phyloP scores from a whole-genome alignment of 2,888 invertebrate species.

The Subacronicta megacephala region DNA sequence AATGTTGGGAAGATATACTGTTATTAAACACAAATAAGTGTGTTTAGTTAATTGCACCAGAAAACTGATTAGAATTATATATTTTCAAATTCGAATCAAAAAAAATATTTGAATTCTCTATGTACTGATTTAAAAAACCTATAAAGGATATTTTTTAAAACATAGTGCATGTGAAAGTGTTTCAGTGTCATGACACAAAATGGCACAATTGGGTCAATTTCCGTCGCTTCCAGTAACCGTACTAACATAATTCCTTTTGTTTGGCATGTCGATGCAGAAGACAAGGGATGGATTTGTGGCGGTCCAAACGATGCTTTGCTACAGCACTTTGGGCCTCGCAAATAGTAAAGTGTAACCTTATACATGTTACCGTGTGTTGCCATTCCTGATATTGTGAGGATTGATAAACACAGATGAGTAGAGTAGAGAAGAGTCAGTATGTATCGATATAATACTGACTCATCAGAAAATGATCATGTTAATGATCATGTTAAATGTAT shows the following conservation, averaged over 20 bases:
- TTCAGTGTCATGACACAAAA: too few species aligned
- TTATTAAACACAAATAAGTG: too few species aligned
- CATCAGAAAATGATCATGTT: too few species aligned
- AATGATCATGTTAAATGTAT: too few species aligned
- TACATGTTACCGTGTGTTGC: constrained; percentile 25
- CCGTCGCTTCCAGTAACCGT: constrained; percentile 50
- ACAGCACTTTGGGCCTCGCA: constrained; percentile 39
- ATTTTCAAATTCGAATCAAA: too few species aligned
- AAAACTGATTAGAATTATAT: too few species aligned
- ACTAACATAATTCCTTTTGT: constrained; percentile 61
- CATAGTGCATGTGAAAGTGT: too few species aligned
- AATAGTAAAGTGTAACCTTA: constrained; percentile 50
- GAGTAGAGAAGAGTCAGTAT: not conserved
- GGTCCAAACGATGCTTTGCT: constrained; percentile 52
- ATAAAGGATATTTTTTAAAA: too few species aligned
- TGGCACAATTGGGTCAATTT: constrained; percentile 27
- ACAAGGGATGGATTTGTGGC: constrained; percentile 75
- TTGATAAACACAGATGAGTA: constrained; percentile 9
- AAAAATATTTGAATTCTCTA: too few species aligned
- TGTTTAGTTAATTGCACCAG: too few species aligned
- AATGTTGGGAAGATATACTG: too few species aligned
- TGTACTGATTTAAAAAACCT: too few species aligned
- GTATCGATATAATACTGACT: not conserved
- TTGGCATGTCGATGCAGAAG: constrained; percentile 65
- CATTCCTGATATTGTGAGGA: constrained; percentile 21